phyloP scores from a whole-genome alignment of 2,113 vertebrate genomes.

The Albula goreensis region DNA sequence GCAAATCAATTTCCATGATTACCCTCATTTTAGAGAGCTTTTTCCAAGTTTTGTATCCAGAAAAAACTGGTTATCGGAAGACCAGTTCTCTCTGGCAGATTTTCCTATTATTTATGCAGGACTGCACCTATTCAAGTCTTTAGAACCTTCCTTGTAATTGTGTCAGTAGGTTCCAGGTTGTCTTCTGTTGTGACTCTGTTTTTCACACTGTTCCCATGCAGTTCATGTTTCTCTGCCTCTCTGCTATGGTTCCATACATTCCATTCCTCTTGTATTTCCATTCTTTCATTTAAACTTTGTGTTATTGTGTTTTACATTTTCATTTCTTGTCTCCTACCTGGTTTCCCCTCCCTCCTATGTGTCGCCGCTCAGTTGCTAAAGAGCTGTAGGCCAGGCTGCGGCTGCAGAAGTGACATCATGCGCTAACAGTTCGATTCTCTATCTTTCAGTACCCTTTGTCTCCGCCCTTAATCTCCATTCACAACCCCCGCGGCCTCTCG shows the following conservation, averaged over 20 bases:
- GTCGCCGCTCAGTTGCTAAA: background rate
- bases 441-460: slow-evolving; percentile 59
- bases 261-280: background rate
- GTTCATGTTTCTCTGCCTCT: background rate
- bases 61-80: background rate
- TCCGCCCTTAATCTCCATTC: slow-evolving; percentile 75
- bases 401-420: background rate
- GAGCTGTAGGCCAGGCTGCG: background rate
- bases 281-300: background rate
- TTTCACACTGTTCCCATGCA: background rate
- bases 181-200: background rate
- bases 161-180: too few species aligned
- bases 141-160: background rate
- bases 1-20: background rate
- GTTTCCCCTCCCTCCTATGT: background rate
- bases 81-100: background rate
- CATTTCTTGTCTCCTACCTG: background rate
- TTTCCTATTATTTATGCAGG: background rate
- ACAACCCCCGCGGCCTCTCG: slow-evolving; percentile 87
- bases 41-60: background rate
- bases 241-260: background rate
- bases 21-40: background rate
- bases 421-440: background rate
- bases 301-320: background rate
- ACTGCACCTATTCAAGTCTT: background rate